Evolutionary conservation across 2,888 invertebrate species (phyloP).

Genomic region (Calephelis perditalis): DNA sequence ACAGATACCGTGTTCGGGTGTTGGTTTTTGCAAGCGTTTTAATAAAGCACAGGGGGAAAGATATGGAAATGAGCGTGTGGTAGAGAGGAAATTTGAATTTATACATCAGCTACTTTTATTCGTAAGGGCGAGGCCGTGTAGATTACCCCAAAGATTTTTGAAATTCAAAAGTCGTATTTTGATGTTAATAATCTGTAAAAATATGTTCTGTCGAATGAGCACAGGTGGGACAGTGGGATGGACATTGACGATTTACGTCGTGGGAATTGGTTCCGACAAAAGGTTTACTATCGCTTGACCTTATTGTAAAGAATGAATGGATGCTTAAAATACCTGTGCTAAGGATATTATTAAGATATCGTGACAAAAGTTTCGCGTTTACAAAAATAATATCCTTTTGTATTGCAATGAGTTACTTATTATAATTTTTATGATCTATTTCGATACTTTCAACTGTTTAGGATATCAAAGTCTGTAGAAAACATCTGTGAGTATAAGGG

Average conservation of each 20-base stretch:
- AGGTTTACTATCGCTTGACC: not conserved
- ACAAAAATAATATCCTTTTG: too few relatives aligned
- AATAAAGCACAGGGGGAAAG: conserved; percentile 73
- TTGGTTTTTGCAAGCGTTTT: conserved; percentile 74
- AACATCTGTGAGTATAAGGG: too few relatives aligned
- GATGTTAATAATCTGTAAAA: conserved; percentile 24
- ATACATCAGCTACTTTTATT: conserved; percentile 76
- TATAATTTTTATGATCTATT: too few relatives aligned
- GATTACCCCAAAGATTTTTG: conserved; percentile 32
- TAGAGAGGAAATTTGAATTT: conserved; percentile 77
- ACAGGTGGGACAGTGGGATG: conserved; percentile 20
- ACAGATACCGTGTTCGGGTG: conserved; percentile 70
- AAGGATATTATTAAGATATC: too few relatives aligned
- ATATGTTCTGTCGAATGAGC: conserved; percentile 13
- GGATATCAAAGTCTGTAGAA: too few relatives aligned
- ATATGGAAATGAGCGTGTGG: conserved; percentile 76
- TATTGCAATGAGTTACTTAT: too few relatives aligned
- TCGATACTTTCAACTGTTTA: too few relatives aligned
- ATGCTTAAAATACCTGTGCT: not conserved
- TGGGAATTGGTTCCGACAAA: conserved; percentile 29
- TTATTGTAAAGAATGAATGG: not conserved
- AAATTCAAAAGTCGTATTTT: conserved; percentile 30
- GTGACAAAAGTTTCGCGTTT: too few relatives aligned
- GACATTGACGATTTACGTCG: conserved; percentile 28
- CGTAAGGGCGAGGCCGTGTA: conserved; percentile 49